phyloP scores from a whole-genome alignment of 2,113 vertebrate genomes.

The Hippopotamus amphibius region DNA sequence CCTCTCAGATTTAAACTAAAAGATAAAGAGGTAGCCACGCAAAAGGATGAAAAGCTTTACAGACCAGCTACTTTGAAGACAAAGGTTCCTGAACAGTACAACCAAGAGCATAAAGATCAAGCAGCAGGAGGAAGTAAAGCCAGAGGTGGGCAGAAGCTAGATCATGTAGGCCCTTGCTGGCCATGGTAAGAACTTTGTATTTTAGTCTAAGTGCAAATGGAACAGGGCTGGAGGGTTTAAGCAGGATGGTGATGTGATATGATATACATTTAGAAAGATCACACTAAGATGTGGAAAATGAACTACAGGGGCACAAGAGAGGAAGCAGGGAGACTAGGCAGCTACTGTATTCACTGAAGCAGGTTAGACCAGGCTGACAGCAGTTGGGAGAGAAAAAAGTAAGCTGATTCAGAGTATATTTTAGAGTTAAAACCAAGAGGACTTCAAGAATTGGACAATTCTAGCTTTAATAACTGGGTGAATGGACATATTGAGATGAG shows the following conservation, averaged over 20 bases:
- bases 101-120: not conserved
- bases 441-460: not conserved
- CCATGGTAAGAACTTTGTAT: not conserved
- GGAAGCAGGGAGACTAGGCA: not conserved
- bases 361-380: not conserved
- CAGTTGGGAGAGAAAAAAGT: not conserved
- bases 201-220: not conserved
- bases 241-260: not conserved
- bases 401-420: not conserved
- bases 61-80: not conserved
- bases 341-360: not conserved
- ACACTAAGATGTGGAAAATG: not conserved
- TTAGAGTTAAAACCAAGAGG: conserved; percentile 21
- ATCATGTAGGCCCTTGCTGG: not conserved
- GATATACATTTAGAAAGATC: not conserved
- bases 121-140: not conserved
- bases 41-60: not conserved
- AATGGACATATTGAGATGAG: not conserved
- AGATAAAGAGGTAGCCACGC: not conserved
- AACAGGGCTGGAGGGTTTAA: not conserved
- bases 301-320: not conserved
- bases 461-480: not conserved
- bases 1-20: not conserved
- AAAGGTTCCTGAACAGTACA: not conserved
- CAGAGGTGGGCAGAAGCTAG: not conserved